phyloP scores from a whole-genome alignment of 2,113 vertebrate species.

The Callithrix jacchus region DNA sequence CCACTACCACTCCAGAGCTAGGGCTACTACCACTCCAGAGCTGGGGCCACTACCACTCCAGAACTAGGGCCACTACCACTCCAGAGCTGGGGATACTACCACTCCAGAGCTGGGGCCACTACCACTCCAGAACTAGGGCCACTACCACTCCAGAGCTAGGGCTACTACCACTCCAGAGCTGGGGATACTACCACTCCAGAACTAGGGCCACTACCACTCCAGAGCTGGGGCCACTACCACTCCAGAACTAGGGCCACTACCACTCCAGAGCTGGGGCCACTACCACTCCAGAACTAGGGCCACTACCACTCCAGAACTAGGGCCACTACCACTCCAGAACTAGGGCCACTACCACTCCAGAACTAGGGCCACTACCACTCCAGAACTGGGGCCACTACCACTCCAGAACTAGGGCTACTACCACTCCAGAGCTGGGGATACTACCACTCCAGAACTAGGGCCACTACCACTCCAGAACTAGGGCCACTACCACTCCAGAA shows the following conservation, averaged over 20 bases:
- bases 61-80: accelerated
- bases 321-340: accelerated
- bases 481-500: accelerated
- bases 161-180: accelerated
- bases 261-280: background rate
- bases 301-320: no score
- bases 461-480: accelerated
- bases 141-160: background rate
- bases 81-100: no score
- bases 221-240: accelerated
- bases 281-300: no score
- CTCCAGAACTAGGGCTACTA: no score
- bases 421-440: background rate
- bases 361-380: accelerated
- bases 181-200: no score
- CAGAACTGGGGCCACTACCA: accelerated
- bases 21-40: accelerated
- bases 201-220: accelerated
- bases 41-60: accelerated
- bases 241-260: no score
- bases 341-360: accelerated
- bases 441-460: background rate
- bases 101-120: accelerated
- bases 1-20: no score
- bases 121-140: no score